These are phyloP conservation scores for Tipula unca DNA, from an alignment of 2,888 invertebrate species.

Conservation along the genomic window DNA sequence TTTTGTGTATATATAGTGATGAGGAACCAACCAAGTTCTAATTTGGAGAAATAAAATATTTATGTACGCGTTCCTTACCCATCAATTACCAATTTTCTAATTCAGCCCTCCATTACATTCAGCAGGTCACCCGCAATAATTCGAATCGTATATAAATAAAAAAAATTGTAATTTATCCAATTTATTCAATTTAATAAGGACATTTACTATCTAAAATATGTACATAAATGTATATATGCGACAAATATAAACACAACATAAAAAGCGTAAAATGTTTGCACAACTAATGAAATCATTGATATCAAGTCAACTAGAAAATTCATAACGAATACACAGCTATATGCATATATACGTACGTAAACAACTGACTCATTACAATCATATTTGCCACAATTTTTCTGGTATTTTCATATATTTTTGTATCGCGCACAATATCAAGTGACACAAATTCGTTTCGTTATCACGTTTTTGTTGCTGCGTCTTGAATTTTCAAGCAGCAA, in stretches of 20 bases:
- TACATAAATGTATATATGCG: not conserved
- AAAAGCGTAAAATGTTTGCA: not conserved
- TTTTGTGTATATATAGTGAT: too few species aligned
- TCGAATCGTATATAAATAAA: too few species aligned
- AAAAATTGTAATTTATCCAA: too few species aligned
- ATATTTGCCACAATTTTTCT: not conserved
- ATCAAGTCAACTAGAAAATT: not conserved
- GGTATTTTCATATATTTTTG: not conserved
- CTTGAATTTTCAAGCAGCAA: not conserved
- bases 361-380: not conserved
- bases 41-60: too few species aligned
- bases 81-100: too few species aligned
- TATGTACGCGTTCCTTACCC: too few species aligned
- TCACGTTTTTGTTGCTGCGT: not conserved
- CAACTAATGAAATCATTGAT: not conserved
- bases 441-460: not conserved
- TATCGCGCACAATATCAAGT: not conserved
- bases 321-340: not conserved
- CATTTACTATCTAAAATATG: too few species aligned
- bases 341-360: not conserved
- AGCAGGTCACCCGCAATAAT: too few species aligned
- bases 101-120: too few species aligned
- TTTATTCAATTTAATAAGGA: too few species aligned
- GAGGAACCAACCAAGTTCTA: too few species aligned
- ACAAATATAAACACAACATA: not conserved